Evolutionary conservation across 2,113 vertebrate species (phyloP).

Genomic region (Oreotragus oreotragus): DNA sequence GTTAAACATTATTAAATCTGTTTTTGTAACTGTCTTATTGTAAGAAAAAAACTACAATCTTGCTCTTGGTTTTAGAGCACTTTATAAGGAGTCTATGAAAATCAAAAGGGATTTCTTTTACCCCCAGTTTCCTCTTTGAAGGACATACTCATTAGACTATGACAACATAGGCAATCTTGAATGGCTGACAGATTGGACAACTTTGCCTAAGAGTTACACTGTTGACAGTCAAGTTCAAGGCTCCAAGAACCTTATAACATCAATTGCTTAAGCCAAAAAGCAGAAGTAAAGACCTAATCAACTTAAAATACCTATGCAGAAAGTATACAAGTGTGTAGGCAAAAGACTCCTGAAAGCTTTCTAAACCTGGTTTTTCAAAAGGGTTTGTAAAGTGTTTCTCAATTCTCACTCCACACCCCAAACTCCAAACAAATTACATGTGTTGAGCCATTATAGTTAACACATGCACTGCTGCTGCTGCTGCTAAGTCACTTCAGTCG

Average conservation of each 20-base stretch:
- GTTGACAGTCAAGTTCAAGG: constrained; percentile 24
- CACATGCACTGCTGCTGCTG: neutral
- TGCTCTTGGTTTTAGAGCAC: constrained; percentile 24
- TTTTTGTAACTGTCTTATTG: neutral
- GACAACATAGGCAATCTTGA: constrained; percentile 5
- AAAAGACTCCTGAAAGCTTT: constrained; percentile 35
- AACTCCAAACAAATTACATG: constrained; percentile 39
- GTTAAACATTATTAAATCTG: constrained; percentile 20
- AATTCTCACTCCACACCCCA: constrained; percentile 13
- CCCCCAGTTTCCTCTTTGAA: neutral
- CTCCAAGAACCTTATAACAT: neutral
- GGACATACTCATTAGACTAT: constrained; percentile 31
- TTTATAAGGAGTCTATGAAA: constrained; percentile 20
- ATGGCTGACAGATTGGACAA: neutral
- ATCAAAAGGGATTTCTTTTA: constrained; percentile 15
- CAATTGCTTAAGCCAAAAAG: constrained; percentile 25
- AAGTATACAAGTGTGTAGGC: neutral
- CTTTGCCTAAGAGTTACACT: constrained; percentile 16
- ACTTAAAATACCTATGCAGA: neutral
- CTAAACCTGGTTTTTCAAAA: neutral
- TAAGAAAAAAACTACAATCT: constrained; percentile 6
- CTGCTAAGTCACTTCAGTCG: too few relatives aligned
- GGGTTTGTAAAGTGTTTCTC: constrained; percentile 36
- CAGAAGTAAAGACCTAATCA: constrained; percentile 7
- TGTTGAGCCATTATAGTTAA: neutral